A percentile compares a stretch with the other conserved stretches of the same genome.
phyloP scores from a whole-genome alignment of 2,113 vertebrate species.

The Spilogale gracilis region DNA sequence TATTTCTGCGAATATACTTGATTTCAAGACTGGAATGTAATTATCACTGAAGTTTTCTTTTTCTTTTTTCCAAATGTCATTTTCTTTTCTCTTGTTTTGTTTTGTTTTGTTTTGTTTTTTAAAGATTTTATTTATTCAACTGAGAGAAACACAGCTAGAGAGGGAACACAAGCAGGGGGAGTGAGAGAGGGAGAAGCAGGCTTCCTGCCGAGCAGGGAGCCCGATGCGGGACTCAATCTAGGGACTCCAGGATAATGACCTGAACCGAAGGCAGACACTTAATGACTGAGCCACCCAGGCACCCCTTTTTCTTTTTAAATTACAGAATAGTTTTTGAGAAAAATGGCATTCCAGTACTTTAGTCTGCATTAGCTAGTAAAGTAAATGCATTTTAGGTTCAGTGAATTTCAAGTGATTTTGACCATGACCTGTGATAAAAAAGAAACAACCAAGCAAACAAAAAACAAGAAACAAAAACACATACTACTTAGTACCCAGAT shows the following conservation, averaged over 20 bases:
- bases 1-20: neutral
- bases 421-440: neutral
- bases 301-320: neutral
- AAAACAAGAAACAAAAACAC: too few relatives aligned
- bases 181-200: too few relatives aligned
- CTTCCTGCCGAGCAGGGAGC: too few relatives aligned
- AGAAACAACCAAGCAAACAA: neutral
- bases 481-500: neutral
- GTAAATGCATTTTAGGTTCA: neutral
- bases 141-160: too few relatives aligned
- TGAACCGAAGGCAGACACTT: too few relatives aligned
- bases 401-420: neutral
- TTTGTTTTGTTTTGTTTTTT: too few relatives aligned
- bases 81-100: neutral
- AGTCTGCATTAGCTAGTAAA: neutral
- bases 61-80: neutral
- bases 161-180: too few relatives aligned
- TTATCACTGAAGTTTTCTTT: neutral
- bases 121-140: too few relatives aligned
- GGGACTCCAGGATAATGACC: too few relatives aligned
- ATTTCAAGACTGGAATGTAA: neutral
- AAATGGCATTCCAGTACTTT: neutral
- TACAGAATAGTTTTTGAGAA: neutral
- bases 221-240: too few relatives aligned
- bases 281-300: too few relatives aligned